Conservation (phyloP, 1,140 invertebrate species). For the Papilio helenus region DNA sequence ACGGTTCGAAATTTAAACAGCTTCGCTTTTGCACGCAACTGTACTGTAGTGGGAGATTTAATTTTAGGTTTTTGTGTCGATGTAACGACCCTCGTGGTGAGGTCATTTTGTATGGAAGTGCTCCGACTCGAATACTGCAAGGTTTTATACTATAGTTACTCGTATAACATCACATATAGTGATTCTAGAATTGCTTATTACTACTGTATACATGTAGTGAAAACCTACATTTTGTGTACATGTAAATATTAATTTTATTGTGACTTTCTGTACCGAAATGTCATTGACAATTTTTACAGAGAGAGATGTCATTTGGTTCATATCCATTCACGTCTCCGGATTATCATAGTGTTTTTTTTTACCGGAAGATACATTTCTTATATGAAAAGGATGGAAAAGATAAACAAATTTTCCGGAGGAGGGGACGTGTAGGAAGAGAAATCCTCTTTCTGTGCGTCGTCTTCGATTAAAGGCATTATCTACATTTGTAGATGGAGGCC, state of each 20-base stretch:
- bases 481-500: too few relatives aligned
- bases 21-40: slow-evolving; percentile 14
- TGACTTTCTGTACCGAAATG: not conserved
- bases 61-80: slow-evolving; percentile 27
- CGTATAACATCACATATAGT: not conserved
- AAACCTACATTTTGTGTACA: not conserved
- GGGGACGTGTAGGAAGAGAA: too few relatives aligned
- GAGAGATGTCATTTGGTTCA: too few relatives aligned
- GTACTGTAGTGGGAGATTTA: slow-evolving; percentile 17
- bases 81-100: slow-evolving; percentile 17
- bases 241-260: not conserved
- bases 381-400: too few relatives aligned
- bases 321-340: too few relatives aligned
- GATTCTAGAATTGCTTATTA: not conserved
- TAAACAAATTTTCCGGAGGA: too few relatives aligned
- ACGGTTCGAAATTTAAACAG: slow-evolving; percentile 6
- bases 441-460: too few relatives aligned
- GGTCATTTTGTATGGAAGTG: slow-evolving; percentile 21
- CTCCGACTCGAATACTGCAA: not conserved
- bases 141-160: not conserved
- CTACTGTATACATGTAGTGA: not conserved
- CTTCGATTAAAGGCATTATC: too few relatives aligned
- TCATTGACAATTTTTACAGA: too few relatives aligned
- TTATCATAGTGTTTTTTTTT: too few relatives aligned
- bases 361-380: too few relatives aligned